These are phyloP conservation scores for Sardinella longiceps DNA, from an alignment of 2,797 vertebrate genomes.

Conservation along the genomic window DNA sequence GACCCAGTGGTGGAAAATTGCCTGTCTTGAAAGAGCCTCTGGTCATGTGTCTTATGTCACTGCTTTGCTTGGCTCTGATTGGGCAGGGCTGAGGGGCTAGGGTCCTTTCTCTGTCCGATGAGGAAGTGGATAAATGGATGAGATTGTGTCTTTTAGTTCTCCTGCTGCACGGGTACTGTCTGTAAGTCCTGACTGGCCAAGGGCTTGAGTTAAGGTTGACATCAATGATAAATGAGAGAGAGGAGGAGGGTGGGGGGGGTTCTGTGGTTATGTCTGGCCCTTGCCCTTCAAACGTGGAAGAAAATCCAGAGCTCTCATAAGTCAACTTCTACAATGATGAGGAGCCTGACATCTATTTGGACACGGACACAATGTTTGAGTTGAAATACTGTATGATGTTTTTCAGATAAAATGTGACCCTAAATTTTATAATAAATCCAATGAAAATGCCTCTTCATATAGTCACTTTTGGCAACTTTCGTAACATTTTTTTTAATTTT, in stretches of 20 bases:
- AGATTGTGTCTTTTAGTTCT: neutral
- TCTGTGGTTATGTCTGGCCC: neutral
- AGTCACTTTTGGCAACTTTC: too few species aligned
- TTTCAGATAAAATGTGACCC: too few species aligned
- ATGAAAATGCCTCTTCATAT: too few species aligned
- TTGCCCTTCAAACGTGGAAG: neutral
- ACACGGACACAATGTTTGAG: neutral
- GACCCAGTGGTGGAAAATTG: conserved; percentile 41
- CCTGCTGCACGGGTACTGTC: neutral
- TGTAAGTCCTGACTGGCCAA: neutral
- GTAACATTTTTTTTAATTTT: too few species aligned
- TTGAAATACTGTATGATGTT: too few species aligned
- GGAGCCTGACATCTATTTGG: neutral
- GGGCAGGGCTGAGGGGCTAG: neutral
- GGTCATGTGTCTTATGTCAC: conserved; percentile 39
- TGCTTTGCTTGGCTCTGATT: conserved; percentile 19
- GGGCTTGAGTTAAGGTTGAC: neutral
- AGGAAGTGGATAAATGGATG: neutral
- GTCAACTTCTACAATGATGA: conserved; percentile 5
- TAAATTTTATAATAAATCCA: too few species aligned
- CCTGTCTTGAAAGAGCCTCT: conserved; percentile 33
- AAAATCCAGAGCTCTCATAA: neutral
- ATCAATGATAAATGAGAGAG: neutral
- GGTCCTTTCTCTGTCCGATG: neutral
- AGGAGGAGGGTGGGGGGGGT: neutral